These are phyloP conservation scores for Epistrophe grossulariae DNA, from an alignment of 2,888 invertebrate species.

Conservation along the genomic window DNA sequence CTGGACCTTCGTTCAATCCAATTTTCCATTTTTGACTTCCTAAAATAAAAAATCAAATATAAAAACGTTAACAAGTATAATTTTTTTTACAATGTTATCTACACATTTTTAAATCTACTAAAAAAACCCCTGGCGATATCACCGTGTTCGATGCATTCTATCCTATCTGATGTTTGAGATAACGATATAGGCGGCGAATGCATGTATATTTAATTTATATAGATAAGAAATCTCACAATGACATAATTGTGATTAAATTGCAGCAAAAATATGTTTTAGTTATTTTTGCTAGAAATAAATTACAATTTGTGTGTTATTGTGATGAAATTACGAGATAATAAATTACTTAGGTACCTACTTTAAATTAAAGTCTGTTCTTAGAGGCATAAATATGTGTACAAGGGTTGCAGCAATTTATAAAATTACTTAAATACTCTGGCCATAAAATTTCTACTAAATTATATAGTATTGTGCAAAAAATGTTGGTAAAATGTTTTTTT, in stretches of 20 bases:
- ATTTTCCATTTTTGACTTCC: no score
- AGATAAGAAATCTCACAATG: slow-evolving; percentile 7
- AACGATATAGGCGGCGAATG: not conserved
- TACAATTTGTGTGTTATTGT: slow-evolving; percentile 14
- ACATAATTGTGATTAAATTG: slow-evolving; percentile 9
- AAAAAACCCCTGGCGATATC: no score
- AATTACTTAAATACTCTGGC: slow-evolving; percentile 2
- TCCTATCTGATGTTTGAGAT: not conserved
- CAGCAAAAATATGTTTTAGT: not conserved
- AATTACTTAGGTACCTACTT: not conserved
- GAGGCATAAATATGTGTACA: not conserved
- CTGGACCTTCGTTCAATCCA: no score
- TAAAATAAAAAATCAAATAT: no score
- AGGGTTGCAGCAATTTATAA: slow-evolving; percentile 24
- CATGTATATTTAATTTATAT: slow-evolving; percentile 1
- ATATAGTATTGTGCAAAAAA: not conserved
- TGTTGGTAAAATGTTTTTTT: not conserved
- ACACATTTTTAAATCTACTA: no score
- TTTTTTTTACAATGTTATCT: no score
- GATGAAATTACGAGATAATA: slow-evolving; percentile 26
- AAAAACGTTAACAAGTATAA: no score
- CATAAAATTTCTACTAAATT: not conserved
- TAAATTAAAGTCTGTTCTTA: slow-evolving; percentile 1
- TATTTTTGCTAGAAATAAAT: not conserved
- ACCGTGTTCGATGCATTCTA: not conserved